Percentiles rank a stretch among this genome's conserved stretches.
Evolutionary conservation across 1,140 invertebrate genomes (phyloP).

Genomic region (Drosophila truncata): DNA sequence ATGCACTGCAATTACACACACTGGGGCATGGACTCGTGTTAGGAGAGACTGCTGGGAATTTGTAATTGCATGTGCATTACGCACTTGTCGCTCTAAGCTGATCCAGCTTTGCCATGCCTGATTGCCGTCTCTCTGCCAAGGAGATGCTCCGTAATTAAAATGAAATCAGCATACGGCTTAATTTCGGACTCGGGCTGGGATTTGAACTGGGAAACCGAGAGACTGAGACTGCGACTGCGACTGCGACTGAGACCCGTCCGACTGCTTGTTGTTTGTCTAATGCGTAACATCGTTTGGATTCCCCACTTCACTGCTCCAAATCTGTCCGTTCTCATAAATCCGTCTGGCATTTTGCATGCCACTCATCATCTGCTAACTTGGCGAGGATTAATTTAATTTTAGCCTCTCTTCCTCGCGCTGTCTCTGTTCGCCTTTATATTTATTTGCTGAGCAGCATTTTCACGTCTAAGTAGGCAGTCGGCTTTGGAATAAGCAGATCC

Average conservation of each 20-base stretch:
- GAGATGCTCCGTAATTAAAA: slow-evolving; percentile 75
- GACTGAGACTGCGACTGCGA: slow-evolving; percentile 44
- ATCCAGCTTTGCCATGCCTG: slow-evolving; percentile 81
- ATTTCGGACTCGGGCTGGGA: slow-evolving; percentile 42
- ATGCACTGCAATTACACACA: slow-evolving; percentile 60
- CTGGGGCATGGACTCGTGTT: slow-evolving; percentile 14
- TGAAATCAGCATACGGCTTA: slow-evolving; percentile 83
- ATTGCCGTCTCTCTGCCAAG: slow-evolving; percentile 60
- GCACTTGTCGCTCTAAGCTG: slow-evolving; percentile 82
- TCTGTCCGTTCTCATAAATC: slow-evolving; percentile 82
- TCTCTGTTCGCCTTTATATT: slow-evolving; percentile 29
- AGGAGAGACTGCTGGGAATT: slow-evolving; percentile 38
- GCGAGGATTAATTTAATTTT: slow-evolving; percentile 74
- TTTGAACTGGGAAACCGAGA: neutral
- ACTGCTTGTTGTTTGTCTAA: slow-evolving; percentile 82
- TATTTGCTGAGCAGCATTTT: slow-evolving; percentile 42
- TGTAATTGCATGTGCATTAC: slow-evolving; percentile 77
- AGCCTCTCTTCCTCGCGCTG: slow-evolving; percentile 24
- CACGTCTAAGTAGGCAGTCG: slow-evolving; percentile 22
- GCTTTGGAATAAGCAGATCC: slow-evolving; percentile 13
- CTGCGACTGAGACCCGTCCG: slow-evolving; percentile 37
- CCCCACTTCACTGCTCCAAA: slow-evolving; percentile 63
- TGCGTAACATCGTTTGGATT: slow-evolving; percentile 78
- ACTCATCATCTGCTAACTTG: slow-evolving; percentile 71
- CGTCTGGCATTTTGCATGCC: slow-evolving; percentile 80